Conservation (phyloP, 2,888 invertebrate genomes). For the Venustoraphidia nigricollis region DNA sequence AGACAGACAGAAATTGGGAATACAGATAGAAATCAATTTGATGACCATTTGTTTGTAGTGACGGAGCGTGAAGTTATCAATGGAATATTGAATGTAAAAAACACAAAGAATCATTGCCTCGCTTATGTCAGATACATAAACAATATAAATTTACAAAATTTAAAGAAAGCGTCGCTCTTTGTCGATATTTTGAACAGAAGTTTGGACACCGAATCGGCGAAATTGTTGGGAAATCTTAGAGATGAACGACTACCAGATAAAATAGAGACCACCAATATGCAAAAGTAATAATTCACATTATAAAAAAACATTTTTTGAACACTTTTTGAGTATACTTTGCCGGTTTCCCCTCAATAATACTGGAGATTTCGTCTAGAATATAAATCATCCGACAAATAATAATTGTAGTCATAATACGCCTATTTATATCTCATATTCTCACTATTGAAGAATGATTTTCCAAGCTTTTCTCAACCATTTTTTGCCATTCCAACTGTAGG, state of each 20-base stretch:
- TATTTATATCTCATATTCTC: too few relatives aligned
- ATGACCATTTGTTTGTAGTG: conserved; percentile 38
- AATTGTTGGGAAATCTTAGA: conserved; percentile 71
- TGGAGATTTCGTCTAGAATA: too few relatives aligned
- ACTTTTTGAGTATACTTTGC: too few relatives aligned
- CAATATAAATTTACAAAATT: conserved; percentile 89
- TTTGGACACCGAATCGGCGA: conserved; percentile 85
- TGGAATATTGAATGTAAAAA: conserved; percentile 82
- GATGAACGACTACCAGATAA: conserved; percentile 81
- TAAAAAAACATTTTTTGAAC: background rate
- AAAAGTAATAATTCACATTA: conserved; percentile 43
- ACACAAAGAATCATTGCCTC: conserved; percentile 88
- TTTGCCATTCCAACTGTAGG: too few relatives aligned
- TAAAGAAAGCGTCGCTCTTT: conserved; percentile 87
- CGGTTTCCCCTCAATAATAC: too few relatives aligned
- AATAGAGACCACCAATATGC: conserved; percentile 76
- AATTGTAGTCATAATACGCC: too few relatives aligned
- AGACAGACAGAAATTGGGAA: conserved; percentile 1
- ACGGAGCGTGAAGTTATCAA: conserved; percentile 97
- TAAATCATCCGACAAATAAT: too few relatives aligned
- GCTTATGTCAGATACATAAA: conserved; percentile 93
- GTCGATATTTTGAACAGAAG: conserved; percentile 87
- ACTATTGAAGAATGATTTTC: too few relatives aligned
- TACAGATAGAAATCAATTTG: background rate
- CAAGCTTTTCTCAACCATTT: background rate